Evolutionary conservation across 2,797 vertebrate genomes (phyloP).

Genomic region (Nothura maculosa): DNA sequence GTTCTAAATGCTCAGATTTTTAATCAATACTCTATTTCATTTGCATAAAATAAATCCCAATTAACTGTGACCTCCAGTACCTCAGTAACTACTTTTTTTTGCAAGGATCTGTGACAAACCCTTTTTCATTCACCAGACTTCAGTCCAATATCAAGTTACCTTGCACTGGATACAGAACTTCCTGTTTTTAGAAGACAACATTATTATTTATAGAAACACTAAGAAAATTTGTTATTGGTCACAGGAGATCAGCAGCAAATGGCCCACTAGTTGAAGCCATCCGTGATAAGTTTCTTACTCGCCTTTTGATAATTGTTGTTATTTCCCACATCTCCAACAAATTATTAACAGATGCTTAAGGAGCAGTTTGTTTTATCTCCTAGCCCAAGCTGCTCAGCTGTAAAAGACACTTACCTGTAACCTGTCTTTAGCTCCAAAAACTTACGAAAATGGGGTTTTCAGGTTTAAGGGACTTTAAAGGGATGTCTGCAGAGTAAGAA

Average conservation of each 20-base stretch:
- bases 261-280: background rate
- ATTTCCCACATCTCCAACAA: constrained; percentile 1
- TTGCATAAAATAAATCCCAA: background rate
- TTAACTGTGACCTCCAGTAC: background rate
- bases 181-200: constrained; percentile 38
- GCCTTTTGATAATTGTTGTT: background rate
- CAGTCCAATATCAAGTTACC: constrained; percentile 12
- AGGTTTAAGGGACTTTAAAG: background rate
- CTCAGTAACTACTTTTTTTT: background rate
- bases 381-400: background rate
- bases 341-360: constrained; percentile 9
- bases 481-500: background rate
- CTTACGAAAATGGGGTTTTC: background rate
- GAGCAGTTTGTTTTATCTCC: background rate
- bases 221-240: constrained; percentile 14
- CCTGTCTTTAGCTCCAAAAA: background rate
- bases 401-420: background rate
- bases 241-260: background rate
- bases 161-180: background rate
- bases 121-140: background rate
- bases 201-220: constrained; percentile 41
- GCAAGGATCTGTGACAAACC: background rate
- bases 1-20: constrained; percentile 16
- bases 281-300: constrained; percentile 12
- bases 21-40: background rate